phyloP scores from a whole-genome alignment of 2,797 vertebrate genomes.

The Takifugu rubripes region DNA sequence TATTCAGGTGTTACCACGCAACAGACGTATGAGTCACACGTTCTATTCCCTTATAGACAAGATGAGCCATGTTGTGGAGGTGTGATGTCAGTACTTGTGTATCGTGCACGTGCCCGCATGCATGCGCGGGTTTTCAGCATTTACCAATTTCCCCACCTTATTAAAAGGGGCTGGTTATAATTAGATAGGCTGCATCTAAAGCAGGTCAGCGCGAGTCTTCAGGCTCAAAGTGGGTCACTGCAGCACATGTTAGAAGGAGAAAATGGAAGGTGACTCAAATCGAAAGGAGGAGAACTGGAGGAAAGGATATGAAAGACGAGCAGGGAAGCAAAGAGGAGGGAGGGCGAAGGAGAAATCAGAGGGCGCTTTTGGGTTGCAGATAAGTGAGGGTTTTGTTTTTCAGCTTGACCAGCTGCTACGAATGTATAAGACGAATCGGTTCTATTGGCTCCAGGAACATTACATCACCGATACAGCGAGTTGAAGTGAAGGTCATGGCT shows the following conservation, averaged over 20 bases:
- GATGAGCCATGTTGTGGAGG: slow-evolving; percentile 53
- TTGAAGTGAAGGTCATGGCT: too few species aligned
- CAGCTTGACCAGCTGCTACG: slow-evolving; percentile 1
- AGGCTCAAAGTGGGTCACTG: slow-evolving; percentile 74
- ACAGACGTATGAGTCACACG: slow-evolving; percentile 41
- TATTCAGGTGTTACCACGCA: slow-evolving; percentile 33
- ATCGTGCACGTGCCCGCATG: slow-evolving; percentile 8
- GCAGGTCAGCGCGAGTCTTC: slow-evolving; percentile 71
- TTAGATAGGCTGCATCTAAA: slow-evolving; percentile 75
- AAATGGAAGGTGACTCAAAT: not conserved
- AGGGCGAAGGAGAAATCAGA: not conserved
- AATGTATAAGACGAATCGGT: not conserved
- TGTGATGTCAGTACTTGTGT: slow-evolving; percentile 32
- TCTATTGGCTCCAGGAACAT: not conserved
- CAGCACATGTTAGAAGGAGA: slow-evolving; percentile 34
- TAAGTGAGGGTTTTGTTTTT: slow-evolving; percentile 2
- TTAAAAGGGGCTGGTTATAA: slow-evolving; percentile 72
- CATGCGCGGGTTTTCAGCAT: slow-evolving; percentile 49
- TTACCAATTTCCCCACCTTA: slow-evolving; percentile 70
- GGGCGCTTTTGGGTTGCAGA: slow-evolving; percentile 20
- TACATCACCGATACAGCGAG: not conserved
- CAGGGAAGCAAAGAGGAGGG: not conserved
- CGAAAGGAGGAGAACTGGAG: not conserved
- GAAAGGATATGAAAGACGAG: not conserved
- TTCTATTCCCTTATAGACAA: slow-evolving; percentile 26